Conservation (phyloP, 2,113 vertebrate genomes). For the Phylloscopus whistleri region DNA sequence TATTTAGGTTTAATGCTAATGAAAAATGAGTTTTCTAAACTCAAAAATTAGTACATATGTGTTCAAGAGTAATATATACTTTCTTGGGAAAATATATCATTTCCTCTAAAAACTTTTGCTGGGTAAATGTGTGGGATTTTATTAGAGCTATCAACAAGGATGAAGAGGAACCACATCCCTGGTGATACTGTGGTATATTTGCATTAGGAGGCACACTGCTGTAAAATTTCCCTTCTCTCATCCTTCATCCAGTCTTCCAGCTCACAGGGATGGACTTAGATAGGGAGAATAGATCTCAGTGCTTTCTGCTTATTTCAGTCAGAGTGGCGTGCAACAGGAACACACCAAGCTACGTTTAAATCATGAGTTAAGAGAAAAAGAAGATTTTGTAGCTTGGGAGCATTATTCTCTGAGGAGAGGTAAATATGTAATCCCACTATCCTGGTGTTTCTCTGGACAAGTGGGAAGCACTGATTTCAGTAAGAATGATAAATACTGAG, state of each 20-base stretch:
- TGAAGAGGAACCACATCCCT: background rate
- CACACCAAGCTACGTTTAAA: background rate
- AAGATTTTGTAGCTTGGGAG: background rate
- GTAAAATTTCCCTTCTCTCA: background rate
- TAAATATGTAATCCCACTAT: background rate
- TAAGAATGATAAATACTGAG: background rate
- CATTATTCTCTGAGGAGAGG: background rate
- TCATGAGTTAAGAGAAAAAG: background rate
- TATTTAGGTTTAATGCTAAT: background rate
- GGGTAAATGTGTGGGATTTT: background rate
- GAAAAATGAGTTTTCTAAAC: background rate
- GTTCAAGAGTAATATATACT: background rate
- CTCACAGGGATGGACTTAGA: background rate
- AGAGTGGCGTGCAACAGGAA: background rate
- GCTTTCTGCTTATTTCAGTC: background rate
- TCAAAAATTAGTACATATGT: background rate
- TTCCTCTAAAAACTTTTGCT: background rate
- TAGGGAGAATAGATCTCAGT: background rate
- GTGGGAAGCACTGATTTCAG: background rate
- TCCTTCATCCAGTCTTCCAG: background rate
- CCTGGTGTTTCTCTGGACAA: background rate
- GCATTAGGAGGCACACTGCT: background rate
- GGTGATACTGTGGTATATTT: background rate
- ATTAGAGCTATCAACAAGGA: background rate
- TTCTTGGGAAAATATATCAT: background rate